Evolutionary conservation across 2,888 invertebrate genomes (phyloP).

Genomic region (Diadegma fenestrale): DNA sequence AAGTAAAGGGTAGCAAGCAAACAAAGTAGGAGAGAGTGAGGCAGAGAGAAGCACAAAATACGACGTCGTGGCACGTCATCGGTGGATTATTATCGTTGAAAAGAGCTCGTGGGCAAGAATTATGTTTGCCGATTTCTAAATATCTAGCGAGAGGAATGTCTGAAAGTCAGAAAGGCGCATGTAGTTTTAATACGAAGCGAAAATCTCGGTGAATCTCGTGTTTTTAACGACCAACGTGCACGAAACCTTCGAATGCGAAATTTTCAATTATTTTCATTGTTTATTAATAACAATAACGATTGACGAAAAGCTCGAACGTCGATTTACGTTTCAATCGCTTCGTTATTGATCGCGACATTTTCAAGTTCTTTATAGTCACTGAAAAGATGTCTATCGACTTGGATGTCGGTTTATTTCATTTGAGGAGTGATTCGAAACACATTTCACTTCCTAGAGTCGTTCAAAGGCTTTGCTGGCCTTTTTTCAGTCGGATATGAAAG

Average conservation of each 20-base stretch:
- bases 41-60: slow-evolving; percentile 42
- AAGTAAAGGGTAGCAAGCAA: slow-evolving; percentile 21
- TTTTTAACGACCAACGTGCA: neutral
- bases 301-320: neutral
- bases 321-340: neutral
- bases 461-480: neutral
- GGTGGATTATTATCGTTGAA: slow-evolving; percentile 62
- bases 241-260: neutral
- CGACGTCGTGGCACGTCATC: slow-evolving; percentile 62
- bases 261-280: slow-evolving; percentile 35
- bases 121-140: slow-evolving; percentile 26
- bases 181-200: neutral
- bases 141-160: neutral
- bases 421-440: neutral
- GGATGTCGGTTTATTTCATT: neutral
- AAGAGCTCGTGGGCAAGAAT: slow-evolving; percentile 51
- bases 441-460: neutral
- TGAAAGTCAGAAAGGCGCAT: slow-evolving; percentile 9
- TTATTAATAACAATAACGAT: slow-evolving; percentile 46
- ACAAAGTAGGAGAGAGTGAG: slow-evolving; percentile 28
- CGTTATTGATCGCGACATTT: neutral
- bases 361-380: neutral
- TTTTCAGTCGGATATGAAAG: neutral
- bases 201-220: neutral
- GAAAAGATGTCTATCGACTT: neutral